These are phyloP conservation scores for Peromyscus melanophrys DNA, from an alignment of 2,797 vertebrate genomes.

Conservation along the genomic window DNA sequence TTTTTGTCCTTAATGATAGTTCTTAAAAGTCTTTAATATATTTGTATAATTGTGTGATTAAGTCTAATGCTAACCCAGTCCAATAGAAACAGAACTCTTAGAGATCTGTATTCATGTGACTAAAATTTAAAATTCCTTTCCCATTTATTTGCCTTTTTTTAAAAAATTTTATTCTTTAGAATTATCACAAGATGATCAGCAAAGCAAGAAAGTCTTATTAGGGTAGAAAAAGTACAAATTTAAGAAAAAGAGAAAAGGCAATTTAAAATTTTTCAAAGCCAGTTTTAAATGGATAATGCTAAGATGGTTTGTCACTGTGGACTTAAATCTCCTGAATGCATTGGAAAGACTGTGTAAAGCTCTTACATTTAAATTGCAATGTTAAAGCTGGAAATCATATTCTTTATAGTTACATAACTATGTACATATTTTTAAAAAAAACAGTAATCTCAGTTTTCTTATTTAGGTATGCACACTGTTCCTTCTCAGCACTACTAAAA, in stretches of 20 bases:
- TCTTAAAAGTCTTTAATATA: background rate
- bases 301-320: background rate
- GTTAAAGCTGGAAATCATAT: constrained; percentile 23
- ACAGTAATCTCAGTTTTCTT: constrained; percentile 10
- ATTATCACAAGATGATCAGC: constrained; percentile 17
- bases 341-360: constrained; percentile 13
- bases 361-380: constrained; percentile 51
- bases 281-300: constrained; percentile 3
- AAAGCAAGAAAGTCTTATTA: background rate
- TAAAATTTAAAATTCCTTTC: background rate
- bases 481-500: constrained; percentile 15
- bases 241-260: background rate
- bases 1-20: background rate
- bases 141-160: background rate
- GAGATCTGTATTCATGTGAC: constrained; percentile 28
- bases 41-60: constrained; percentile 49
- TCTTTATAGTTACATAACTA: constrained; percentile 31
- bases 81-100: constrained; percentile 35
- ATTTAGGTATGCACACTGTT: background rate
- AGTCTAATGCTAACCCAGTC: constrained; percentile 24
- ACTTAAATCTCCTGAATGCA: constrained; percentile 16
- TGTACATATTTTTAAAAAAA: constrained; percentile 3
- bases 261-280: constrained; percentile 28
- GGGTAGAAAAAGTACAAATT: background rate
- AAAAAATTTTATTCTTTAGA: constrained; percentile 2